Conservation (phyloP, 2,113 vertebrate species). For the Salminus brasiliensis region DNA sequence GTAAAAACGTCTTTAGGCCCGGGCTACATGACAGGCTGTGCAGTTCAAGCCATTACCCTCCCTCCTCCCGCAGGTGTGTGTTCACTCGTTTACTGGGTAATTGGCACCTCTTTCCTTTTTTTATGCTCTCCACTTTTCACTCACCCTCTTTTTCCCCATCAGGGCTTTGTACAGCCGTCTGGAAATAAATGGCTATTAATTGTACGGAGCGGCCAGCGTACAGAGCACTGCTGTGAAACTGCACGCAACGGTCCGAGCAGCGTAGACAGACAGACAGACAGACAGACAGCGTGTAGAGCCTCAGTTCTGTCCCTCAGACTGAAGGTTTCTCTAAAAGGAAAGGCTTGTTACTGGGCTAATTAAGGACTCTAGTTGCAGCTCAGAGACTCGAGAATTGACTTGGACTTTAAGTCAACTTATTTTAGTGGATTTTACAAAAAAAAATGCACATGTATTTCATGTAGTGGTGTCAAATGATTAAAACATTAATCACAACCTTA, state of each 20-base stretch:
- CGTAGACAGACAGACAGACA: background rate
- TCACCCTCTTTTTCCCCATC: background rate
- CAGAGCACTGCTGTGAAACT: background rate
- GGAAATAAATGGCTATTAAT: background rate
- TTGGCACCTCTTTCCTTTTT: slow-evolving; percentile 12
- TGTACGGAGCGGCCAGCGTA: background rate
- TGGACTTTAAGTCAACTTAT: too few relatives aligned
- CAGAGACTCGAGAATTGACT: too few relatives aligned
- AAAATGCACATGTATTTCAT: too few relatives aligned
- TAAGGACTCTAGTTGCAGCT: too few relatives aligned
- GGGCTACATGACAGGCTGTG: slow-evolving; percentile 20
- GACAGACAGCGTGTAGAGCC: too few relatives aligned
- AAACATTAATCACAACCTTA: too few relatives aligned
- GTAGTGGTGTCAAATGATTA: too few relatives aligned
- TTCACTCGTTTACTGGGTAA: slow-evolving; percentile 26
- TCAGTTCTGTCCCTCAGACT: too few relatives aligned
- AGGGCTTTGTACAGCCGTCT: background rate
- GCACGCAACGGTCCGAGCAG: background rate
- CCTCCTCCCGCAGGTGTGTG: background rate
- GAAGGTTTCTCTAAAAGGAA: too few relatives aligned
- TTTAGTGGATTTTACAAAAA: too few relatives aligned
- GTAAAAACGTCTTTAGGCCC: background rate
- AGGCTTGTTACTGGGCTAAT: too few relatives aligned
- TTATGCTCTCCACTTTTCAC: background rate
- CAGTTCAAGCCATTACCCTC: background rate